Base-by-base conservation (phyloP, 2,888 invertebrate species). In the Listrodromus nycthemerus region DNA sequence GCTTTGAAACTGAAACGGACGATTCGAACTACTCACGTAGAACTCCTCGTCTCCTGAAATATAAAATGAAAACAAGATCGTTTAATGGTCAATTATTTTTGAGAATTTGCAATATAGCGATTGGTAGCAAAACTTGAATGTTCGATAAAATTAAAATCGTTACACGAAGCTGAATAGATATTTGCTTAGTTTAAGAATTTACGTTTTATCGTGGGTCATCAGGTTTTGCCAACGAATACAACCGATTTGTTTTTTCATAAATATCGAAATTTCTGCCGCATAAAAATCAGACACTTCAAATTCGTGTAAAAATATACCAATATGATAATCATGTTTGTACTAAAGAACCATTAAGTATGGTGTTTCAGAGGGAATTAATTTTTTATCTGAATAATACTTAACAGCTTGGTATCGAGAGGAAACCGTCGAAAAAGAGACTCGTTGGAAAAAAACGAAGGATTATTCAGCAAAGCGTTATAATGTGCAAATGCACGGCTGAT, bases 11-110 rank as follows among this genome's bases (percentile, higher is more conserved):
- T 96, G 96, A 93, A 96, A 96, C n/a, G 96, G 96, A 77, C 95
- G 95, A 84, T 96, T 95, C 45, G 96, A 96, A 83, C 96, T 96
- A 87, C 96, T 96, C 88, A 96, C 96, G 93, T 95, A 96, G 93
- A 97, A 96, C 89, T 96, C 96, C 86, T 96, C 96, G 89, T 95
- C 95, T 81, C 91, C 93, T 69, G 63, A 88, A 86, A 41, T 4
- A 0, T 80, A 52, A 85, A 83, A 61, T 69, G 78, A 74, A 16
- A 37, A 50, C 13, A 13, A 21, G 13, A 24, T 55, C 3, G 10
- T 13, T 55, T 55, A 0, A 41, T 70, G 37, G 21, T 50, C 41
- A 41, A 37, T 41, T 30, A 50, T 69, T n/a, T 0, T 30, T n/a
- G 19, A 30, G 5, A 0, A 48, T 7, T 1, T 4, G 7, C 21